Conservation (phyloP, 2,113 vertebrate species). For the Chitala chitala region DNA sequence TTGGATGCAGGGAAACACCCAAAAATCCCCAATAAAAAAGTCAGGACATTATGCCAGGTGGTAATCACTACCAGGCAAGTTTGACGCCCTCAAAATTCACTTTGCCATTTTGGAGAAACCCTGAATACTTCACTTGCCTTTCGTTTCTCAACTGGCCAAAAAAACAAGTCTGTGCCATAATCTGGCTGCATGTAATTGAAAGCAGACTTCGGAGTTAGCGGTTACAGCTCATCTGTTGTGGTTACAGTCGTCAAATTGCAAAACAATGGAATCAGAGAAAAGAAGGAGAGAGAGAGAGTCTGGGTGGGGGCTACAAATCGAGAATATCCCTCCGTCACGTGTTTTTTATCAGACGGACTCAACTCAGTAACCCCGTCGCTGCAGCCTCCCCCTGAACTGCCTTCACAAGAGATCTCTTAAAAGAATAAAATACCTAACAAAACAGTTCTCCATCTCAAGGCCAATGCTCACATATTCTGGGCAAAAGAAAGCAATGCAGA, state of each 20-base stretch:
- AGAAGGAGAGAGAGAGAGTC: background rate
- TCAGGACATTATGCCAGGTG: background rate
- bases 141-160: background rate
- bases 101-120: background rate
- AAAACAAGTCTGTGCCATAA: conserved; percentile 1
- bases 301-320: background rate
- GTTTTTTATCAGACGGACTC: conserved; percentile 3
- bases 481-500: background rate
- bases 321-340: background rate
- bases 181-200: background rate
- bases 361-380: conserved; percentile 1
- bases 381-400: background rate
- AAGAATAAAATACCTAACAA: background rate
- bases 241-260: conserved; percentile 24
- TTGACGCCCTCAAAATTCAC: background rate
- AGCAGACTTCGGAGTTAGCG: conserved; percentile 1
- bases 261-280: background rate
- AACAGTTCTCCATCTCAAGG: background rate
- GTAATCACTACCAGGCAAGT: background rate
- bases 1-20: background rate
- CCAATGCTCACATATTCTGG: background rate
- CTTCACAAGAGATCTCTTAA: background rate
- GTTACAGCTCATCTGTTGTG: conserved; percentile 23
- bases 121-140: background rate
- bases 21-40: background rate